phyloP scores from a whole-genome alignment of 2,797 vertebrate genomes.

The Ctenopoma kingsleyae region DNA sequence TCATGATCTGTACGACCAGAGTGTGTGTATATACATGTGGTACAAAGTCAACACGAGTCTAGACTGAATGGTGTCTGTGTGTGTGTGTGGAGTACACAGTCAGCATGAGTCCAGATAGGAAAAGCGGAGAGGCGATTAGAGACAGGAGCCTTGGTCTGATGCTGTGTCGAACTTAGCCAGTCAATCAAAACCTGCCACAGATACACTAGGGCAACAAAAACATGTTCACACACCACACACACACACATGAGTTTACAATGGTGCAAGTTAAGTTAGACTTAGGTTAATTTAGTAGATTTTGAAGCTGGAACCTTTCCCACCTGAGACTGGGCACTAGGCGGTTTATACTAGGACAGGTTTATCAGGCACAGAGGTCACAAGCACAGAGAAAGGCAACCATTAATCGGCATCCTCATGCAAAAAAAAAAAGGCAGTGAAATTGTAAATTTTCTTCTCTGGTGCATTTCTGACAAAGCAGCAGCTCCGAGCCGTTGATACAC shows the following conservation, averaged over 20 bases:
- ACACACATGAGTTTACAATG: neutral
- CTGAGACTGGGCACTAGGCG: no score
- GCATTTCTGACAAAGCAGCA: neutral
- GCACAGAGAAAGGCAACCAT: no score
- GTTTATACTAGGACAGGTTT: no score
- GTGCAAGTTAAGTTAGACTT: conserved; percentile 1
- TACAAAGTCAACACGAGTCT: conserved; percentile 51
- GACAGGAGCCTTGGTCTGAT: conserved; percentile 62
- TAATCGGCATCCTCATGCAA: neutral
- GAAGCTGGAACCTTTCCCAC: no score
- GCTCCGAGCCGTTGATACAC: neutral
- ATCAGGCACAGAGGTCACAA: no score
- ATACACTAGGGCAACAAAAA: conserved; percentile 37
- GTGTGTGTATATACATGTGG: conserved; percentile 35
- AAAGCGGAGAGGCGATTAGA: conserved; percentile 69
- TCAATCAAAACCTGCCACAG: conserved; percentile 56
- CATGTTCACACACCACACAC: conserved; percentile 7
- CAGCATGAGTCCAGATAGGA: conserved; percentile 60
- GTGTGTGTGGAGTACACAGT: conserved; percentile 46
- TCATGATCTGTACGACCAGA: neutral
- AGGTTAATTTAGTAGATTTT: neutral
- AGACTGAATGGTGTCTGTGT: conserved; percentile 50
- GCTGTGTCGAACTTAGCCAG: conserved; percentile 58
- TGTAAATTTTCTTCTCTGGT: neutral
- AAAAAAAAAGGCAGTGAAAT: neutral